These are phyloP conservation scores for Hanleya hanleyi DNA, from an alignment of 2,888 invertebrate genomes.

Conservation along the genomic window DNA sequence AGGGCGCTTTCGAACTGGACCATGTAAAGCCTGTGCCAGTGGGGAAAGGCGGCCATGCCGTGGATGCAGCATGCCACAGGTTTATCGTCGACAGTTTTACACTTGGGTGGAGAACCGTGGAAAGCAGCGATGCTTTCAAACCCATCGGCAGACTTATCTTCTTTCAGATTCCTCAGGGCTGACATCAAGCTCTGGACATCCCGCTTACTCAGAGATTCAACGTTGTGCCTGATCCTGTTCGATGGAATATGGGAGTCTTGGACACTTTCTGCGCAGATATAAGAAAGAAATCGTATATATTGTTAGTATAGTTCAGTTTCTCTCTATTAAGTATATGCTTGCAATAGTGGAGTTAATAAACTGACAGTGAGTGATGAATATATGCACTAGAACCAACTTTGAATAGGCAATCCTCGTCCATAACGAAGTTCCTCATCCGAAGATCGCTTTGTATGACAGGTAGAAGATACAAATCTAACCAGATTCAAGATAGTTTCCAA, in stretches of 20 bases:
- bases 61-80: slow-evolving; percentile 28
- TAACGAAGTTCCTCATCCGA: no score
- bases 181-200: slow-evolving; percentile 37
- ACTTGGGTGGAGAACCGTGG: slow-evolving; percentile 27
- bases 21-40: slow-evolving; percentile 32
- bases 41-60: slow-evolving; percentile 35
- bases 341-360: not conserved
- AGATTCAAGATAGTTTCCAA: no score
- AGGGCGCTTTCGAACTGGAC: slow-evolving; percentile 34
- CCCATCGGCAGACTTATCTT: slow-evolving; percentile 27
- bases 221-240: slow-evolving; percentile 34
- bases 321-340: no score
- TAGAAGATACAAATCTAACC: no score
- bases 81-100: slow-evolving; percentile 1
- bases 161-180: slow-evolving; percentile 32
- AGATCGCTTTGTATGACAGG: no score
- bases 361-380: no score
- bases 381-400: no score
- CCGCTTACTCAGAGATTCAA: slow-evolving; percentile 26
- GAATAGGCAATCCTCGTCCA: no score
- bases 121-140: slow-evolving; percentile 22
- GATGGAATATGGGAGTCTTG: slow-evolving; percentile 3
- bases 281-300: not conserved
- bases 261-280: not conserved
- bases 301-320: not conserved